Base-by-base conservation (phyloP, 2,888 invertebrate species). In the Cantharis rustica region DNA sequence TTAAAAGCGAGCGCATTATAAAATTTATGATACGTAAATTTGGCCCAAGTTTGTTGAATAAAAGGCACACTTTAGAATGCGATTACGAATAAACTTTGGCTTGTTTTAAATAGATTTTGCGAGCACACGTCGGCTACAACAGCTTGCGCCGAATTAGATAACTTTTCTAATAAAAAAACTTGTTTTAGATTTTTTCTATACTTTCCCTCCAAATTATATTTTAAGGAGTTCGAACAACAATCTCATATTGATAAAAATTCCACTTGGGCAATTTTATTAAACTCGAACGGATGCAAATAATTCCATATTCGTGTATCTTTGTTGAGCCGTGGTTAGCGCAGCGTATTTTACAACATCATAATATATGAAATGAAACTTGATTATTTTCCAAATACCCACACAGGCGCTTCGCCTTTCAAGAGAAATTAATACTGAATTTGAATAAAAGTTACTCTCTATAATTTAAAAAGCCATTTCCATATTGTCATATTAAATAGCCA, bases 61-160 rank as follows among this genome's bases (percentile, higher is more conserved):
- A 71, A 70, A 75, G 63, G 61, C 31, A 61, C 61, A 27, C 23
- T 72, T 71, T 68, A 75, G 61, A 62, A 69, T 61, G 61, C 17
- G 71, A 72, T 72, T 72, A 69, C 61, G 69, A 61, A 69, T 75
- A 76, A 76, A 76, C 62, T 76, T 76, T 76, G 64, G 68, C 69
- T 69, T 73, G 61, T 69, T 73, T 69, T 16, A 61, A 73, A 77
- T 68, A 71, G 71, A 73, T 71, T 61, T 27, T 71, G 71, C 64
- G 26, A 31, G 64, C 69, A 70, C 23, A 63, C 62, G 63, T 68
- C 15, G 77, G 64, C 64, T 66, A 16, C 71, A 68, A 76, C 76
- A 76, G 76, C 73, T 73, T 76, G 76, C 66, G 64, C 73, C 63
- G 69, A 73, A 73, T 76, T 72, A 76, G 73, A 70, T 70, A 76